Evolutionary conservation across 1,140 invertebrate species (phyloP).

Genomic region (Pantala flavescens): DNA sequence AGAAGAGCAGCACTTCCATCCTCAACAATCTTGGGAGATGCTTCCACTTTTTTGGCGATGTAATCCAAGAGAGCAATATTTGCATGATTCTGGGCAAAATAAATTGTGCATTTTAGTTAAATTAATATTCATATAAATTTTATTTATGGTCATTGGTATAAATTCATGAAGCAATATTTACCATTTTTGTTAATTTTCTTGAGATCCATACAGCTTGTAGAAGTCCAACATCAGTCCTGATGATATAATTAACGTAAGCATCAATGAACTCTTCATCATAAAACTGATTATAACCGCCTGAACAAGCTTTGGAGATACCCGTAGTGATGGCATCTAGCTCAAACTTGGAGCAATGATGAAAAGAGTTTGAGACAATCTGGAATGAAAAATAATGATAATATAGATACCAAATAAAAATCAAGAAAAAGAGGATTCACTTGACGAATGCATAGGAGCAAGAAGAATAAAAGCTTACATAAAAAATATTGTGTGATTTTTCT

Average conservation of each 20-base stretch:
- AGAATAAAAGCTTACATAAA: too few relatives aligned
- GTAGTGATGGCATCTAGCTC: background rate
- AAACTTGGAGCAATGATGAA: background rate
- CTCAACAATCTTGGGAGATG: constrained; percentile 29
- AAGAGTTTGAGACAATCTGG: background rate
- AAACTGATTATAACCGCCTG: constrained; percentile 28
- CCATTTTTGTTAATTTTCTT: constrained; percentile 39
- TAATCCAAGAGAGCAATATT: constrained; percentile 44
- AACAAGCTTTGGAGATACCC: background rate
- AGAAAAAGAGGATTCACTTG: too few relatives aligned
- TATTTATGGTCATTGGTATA: background rate
- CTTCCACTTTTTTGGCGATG: constrained; percentile 35
- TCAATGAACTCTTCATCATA: constrained; percentile 48
- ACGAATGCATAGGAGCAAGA: too few relatives aligned
- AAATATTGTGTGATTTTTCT: too few relatives aligned
- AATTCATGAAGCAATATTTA: constrained; percentile 31
- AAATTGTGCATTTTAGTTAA: constrained; percentile 20
- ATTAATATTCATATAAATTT: background rate
- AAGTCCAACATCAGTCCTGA: constrained; percentile 40
- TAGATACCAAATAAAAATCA: too few relatives aligned
- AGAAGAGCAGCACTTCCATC: constrained; percentile 28
- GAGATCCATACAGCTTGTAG: constrained; percentile 38
- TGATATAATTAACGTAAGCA: constrained; percentile 34
- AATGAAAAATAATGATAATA: too few relatives aligned
- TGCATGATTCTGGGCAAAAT: constrained; percentile 38